phyloP scores from a whole-genome alignment of 2,113 vertebrate species.

The Bucco capensis region DNA sequence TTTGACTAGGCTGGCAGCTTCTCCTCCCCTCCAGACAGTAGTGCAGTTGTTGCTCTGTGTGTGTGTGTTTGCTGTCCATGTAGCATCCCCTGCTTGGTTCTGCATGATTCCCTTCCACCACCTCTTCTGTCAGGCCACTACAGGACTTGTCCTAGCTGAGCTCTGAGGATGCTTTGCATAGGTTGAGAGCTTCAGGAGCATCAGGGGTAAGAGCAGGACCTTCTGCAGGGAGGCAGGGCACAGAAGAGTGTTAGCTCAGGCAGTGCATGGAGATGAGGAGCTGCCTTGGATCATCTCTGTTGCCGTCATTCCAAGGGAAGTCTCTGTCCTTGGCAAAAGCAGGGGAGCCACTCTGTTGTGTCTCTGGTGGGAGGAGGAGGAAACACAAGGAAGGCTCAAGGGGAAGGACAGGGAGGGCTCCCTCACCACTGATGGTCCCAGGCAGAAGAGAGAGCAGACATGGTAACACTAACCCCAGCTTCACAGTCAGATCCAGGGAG shows the following conservation, averaged over 20 bases:
- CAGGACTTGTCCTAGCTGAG: conserved; percentile 53
- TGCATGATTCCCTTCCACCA: conserved; percentile 69
- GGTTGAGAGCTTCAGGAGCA: neutral
- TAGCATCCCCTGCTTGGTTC: conserved; percentile 45
- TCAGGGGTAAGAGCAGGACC: neutral
- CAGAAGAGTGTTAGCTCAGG: neutral
- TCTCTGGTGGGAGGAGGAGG: too few relatives aligned
- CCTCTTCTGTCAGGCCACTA: conserved; percentile 46
- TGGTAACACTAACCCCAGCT: too few relatives aligned
- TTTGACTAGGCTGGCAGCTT: conserved; percentile 81
- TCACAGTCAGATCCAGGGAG: too few relatives aligned
- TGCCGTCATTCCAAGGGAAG: conserved; percentile 46
- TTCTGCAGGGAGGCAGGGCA: neutral
- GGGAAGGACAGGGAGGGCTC: too few relatives aligned
- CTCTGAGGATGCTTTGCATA: neutral
- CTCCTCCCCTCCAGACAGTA: neutral
- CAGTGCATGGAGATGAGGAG: neutral
- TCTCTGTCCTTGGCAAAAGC: too few relatives aligned
- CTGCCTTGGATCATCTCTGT: conserved; percentile 57
- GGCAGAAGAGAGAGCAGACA: too few relatives aligned
- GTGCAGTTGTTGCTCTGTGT: conserved; percentile 57
- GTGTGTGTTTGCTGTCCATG: neutral
- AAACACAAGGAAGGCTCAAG: too few relatives aligned
- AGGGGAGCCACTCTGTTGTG: too few relatives aligned
- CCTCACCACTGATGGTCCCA: too few relatives aligned